Conservation (phyloP, 2,888 invertebrate genomes). For the Octonoba sinensis region DNA sequence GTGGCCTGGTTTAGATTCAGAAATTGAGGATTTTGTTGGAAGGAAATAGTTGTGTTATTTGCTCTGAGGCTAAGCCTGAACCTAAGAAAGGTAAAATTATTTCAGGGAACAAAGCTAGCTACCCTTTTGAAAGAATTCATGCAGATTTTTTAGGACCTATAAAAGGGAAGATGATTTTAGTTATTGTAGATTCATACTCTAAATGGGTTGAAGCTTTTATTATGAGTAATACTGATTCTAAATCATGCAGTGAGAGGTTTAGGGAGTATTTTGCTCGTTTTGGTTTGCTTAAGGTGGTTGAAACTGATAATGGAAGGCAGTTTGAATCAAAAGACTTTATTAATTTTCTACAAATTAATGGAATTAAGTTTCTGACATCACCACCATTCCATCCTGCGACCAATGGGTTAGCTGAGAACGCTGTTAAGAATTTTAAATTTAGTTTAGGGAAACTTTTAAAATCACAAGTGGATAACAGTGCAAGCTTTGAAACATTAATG, state of each 20-base stretch:
- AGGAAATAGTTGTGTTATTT: not conserved
- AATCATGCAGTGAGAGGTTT: not conserved
- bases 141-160: too few species aligned
- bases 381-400: conserved; percentile 15
- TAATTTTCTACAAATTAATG: too few species aligned
- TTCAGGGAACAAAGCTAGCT: too few species aligned
- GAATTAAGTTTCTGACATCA: conserved; percentile 12
- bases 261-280: not conserved
- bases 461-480: not conserved
- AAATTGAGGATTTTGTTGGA: conserved; percentile 2
- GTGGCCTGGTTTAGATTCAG: conserved; percentile 13
- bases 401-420: conserved; percentile 12
- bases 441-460: conserved; percentile 6
- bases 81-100: too few species aligned
- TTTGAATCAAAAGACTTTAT: not conserved
- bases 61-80: too few species aligned
- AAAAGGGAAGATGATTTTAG: too few species aligned
- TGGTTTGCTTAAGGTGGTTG: not conserved
- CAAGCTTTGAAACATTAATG: conserved; percentile 10
- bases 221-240: not conserved
- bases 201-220: conserved; percentile 16
- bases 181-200: not conserved
- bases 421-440: not conserved
- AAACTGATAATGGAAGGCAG: not conserved
- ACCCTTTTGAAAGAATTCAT: too few species aligned